phyloP scores from a whole-genome alignment of 2,888 invertebrate species.

The Stegana nigrithorax region DNA sequence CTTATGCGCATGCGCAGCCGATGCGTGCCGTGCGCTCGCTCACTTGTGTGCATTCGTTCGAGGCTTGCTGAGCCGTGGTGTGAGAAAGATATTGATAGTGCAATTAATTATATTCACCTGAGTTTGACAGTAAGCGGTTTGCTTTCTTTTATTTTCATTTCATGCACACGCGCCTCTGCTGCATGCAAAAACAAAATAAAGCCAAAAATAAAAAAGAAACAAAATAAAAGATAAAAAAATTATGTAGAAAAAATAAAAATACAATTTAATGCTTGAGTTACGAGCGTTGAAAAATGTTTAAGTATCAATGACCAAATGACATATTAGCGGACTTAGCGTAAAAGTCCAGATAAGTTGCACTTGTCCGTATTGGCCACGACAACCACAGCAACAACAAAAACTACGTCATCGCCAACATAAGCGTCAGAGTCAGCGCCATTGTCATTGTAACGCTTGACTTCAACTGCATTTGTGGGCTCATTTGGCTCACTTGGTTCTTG shows the following conservation, averaged over 20 bases:
- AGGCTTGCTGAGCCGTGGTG: constrained; percentile 10
- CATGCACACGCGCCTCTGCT: not conserved
- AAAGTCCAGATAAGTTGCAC: constrained; percentile 60
- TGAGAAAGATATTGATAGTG: constrained; percentile 53
- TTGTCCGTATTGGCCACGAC: constrained; percentile 42
- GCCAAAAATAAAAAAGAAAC: not conserved
- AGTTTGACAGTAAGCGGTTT: constrained; percentile 59
- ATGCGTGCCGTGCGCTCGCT: too few relatives aligned
- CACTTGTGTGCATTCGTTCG: too few relatives aligned
- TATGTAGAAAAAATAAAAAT: too few relatives aligned
- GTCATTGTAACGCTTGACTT: too few relatives aligned
- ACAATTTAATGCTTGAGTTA: too few relatives aligned
- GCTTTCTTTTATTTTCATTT: constrained; percentile 37
- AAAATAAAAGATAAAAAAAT: not conserved
- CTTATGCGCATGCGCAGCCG: not conserved
- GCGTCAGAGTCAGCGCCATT: constrained; percentile 19
- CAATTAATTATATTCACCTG: constrained; percentile 61
- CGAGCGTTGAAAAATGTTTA: constrained; percentile 8
- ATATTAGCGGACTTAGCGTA: constrained; percentile 63
- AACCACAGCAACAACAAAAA: constrained; percentile 9
- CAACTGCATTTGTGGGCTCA: too few relatives aligned
- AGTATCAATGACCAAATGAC: constrained; percentile 62
- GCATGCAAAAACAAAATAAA: not conserved
- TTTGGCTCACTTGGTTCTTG: constrained; percentile 40
- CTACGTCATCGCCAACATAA: constrained; percentile 12